Evolutionary conservation across 1,140 invertebrate genomes (phyloP).

Genomic region (Temnothorax nylanderi): DNA sequence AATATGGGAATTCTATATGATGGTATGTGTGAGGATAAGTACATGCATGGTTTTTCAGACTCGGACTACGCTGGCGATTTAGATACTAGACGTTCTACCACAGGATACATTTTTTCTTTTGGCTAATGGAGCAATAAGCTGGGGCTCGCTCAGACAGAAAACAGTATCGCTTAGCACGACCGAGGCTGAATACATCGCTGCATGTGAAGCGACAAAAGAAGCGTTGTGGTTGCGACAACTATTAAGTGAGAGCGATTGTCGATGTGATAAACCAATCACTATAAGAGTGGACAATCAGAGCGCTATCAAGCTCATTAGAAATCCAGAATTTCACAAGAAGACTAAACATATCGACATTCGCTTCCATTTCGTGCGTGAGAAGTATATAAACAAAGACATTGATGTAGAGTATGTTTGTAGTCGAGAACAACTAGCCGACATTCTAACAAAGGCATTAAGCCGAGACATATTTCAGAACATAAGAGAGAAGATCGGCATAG

Average conservation of each 20-base stretch:
- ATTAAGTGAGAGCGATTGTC: neutral
- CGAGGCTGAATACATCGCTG: neutral
- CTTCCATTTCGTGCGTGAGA: no score
- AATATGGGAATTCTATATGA: neutral
- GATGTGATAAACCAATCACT: neutral
- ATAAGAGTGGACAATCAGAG: conserved; percentile 15
- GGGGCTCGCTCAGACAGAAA: neutral
- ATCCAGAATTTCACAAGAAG: no score
- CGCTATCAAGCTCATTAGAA: neutral
- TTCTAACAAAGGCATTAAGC: neutral
- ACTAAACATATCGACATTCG: no score
- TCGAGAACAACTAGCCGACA: neutral
- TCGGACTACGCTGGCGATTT: no score
- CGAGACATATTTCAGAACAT: neutral
- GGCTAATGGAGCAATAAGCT: neutral
- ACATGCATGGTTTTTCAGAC: neutral
- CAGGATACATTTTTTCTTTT: no score
- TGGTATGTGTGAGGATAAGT: neutral
- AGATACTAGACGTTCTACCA: no score
- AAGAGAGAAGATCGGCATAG: neutral
- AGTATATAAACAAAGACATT: neutral
- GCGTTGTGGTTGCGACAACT: neutral
- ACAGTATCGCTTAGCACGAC: neutral
- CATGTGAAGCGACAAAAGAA: neutral
- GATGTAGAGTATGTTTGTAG: neutral